Conservation (phyloP, 2,888 invertebrate genomes). For the Argyra leucocephala region DNA sequence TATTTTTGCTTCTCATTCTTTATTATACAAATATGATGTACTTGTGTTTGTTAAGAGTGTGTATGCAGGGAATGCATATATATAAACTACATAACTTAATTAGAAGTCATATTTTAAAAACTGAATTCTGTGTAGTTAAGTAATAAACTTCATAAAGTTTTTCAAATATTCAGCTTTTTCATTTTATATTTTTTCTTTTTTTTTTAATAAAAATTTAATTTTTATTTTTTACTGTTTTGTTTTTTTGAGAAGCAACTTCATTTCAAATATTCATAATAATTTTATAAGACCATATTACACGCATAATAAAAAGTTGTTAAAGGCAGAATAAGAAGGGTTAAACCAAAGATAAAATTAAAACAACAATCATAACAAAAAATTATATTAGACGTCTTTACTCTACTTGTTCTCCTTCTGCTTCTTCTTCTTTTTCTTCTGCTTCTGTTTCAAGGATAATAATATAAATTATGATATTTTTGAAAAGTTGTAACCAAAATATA, state of each 20-base stretch:
- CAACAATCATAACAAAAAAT: no score
- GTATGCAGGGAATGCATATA: neutral
- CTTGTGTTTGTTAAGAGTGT: no score
- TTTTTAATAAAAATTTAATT: neutral
- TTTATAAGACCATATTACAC: neutral
- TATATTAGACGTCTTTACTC: no score
- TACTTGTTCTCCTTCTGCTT: no score
- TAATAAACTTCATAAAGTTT: constrained; percentile 1
- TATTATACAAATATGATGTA: no score
- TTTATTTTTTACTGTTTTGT: neutral
- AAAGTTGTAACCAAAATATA: no score
- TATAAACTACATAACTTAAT: constrained; percentile 6
- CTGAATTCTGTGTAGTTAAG: neutral
- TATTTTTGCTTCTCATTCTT: no score
- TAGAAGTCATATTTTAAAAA: neutral
- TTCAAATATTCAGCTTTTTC: neutral
- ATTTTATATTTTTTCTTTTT: neutral
- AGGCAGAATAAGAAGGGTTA: neutral
- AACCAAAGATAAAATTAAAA: neutral
- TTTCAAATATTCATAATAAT: neutral
- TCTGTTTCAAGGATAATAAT: neutral
- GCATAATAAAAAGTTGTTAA: neutral
- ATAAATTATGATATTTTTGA: neutral
- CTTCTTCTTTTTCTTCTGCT: no score
- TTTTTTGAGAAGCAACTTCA: neutral